Base-by-base conservation (phyloP, 2,113 vertebrate genomes). In the Centropristis striata region DNA sequence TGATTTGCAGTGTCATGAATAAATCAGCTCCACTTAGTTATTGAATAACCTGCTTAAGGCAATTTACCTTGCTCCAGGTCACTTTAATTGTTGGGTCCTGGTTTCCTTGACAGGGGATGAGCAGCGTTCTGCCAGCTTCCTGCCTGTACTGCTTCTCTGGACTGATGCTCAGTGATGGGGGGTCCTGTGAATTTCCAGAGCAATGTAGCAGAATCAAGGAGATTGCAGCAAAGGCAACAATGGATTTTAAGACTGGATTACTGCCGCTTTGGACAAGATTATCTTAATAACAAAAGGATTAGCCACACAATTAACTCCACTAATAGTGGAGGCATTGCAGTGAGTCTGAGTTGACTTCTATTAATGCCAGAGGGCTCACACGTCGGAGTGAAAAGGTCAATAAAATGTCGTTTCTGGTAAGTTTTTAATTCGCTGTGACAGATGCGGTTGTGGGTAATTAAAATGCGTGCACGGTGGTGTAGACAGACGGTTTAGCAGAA, bases 11-110 rank as follows among this genome's bases (percentile, higher is more conserved):
- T 0, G 15, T 3, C 21, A 70, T 74, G 4, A 77, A 72, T 44
- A 59, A 59, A 54, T 50, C 46, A 65, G 15, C 10, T 46, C 23
- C 12, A 27, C 21, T 75, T 23, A 2, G 14, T 68, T 63, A 14
- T 51, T 44, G 63, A 71, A 71, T 61, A 9, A 18, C 13, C 36
- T 55, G 15, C 5, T 6, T 28, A 25, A 47, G 11, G 28, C 59
- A 23, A 32, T 89, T 93, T 86, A 98, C 98, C 97, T 99, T 98
- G 50, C 80, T 86, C 98, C 98, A 99, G 54, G 92, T 96, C 75
- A 98, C 58, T 44, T 81, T 75, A 9, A 95, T 95, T 0, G 90
- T 86, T 0, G 96, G 95, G 60, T 97, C 96, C n/a, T 95, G 92
- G 0, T 20, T 86, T 64, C 96, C 97, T 0, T 84, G 44, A 2